Evolutionary conservation across 2,797 vertebrate genomes (phyloP).

Genomic region (Bovichtus diacanthus): DNA sequence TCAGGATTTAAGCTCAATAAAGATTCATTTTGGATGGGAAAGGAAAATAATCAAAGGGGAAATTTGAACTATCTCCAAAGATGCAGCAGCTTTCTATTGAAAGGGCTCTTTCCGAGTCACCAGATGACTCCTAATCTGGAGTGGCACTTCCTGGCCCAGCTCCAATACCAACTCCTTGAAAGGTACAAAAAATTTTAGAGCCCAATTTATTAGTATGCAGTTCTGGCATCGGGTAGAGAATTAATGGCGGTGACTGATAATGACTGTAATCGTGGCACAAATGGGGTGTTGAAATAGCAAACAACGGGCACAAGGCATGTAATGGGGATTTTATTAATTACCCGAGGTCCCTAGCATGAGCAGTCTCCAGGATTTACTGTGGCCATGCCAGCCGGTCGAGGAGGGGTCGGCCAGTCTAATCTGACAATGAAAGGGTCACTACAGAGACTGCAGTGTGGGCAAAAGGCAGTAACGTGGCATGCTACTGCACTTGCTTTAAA

Average conservation of each 20-base stretch:
- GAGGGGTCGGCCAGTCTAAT: slow-evolving; percentile 78
- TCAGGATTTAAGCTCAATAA: slow-evolving; percentile 91
- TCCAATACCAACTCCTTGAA: slow-evolving; percentile 90
- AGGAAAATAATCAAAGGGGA: slow-evolving; percentile 87
- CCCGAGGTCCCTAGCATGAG: slow-evolving; percentile 82
- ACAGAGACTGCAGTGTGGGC: slow-evolving; percentile 50
- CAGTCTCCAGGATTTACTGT: slow-evolving; percentile 87
- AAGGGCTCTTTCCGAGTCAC: slow-evolving; percentile 85
- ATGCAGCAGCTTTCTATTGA: slow-evolving; percentile 87
- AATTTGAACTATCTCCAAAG: slow-evolving; percentile 91
- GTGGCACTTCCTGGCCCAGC: slow-evolving; percentile 86
- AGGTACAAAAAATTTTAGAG: slow-evolving; percentile 87
- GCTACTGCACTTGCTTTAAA: slow-evolving; percentile 47
- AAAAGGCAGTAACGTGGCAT: slow-evolving; percentile 35
- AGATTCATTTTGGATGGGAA: slow-evolving; percentile 89
- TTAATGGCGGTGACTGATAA: slow-evolving; percentile 92
- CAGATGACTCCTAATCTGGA: slow-evolving; percentile 88
- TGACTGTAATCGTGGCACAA: slow-evolving; percentile 92
- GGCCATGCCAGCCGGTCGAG: slow-evolving; percentile 79
- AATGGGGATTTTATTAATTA: slow-evolving; percentile 92
- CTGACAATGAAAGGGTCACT: slow-evolving; percentile 77
- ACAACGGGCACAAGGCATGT: slow-evolving; percentile 91
- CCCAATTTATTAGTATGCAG: slow-evolving; percentile 91
- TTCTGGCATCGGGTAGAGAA: slow-evolving; percentile 88
- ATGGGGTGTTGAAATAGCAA: slow-evolving; percentile 93